Base-by-base conservation (phyloP, 2,888 invertebrate genomes). In the Clepsis dumicolana region DNA sequence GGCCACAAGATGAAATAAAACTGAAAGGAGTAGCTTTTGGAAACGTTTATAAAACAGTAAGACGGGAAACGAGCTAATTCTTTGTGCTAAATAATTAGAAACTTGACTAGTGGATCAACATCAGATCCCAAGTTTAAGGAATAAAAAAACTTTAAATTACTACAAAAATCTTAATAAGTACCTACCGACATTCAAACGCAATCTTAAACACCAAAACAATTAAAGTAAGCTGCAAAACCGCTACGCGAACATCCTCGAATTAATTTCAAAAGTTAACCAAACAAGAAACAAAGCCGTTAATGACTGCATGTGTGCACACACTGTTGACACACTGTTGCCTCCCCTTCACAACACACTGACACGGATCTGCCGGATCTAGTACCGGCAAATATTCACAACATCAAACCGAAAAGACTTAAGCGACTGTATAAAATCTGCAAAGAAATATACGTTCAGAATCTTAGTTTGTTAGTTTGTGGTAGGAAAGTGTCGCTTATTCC, bases 301-400 rank as follows among this genome's bases (percentile, higher is more conserved):
- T 44, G 66, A 54, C 32, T 41, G 35, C 18, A 54, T 61, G 48
- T 56, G 54, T 66, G 54, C 16, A 61, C 53, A 61, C 8, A 48
- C 54, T 66, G 61, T 66, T 66, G 44, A 61, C 66, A 66, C 66
- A n/a, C n/a, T n/a, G n/a, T n/a, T n/a, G n/a, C n/a, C n/a, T n/a
- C n/a, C n/a, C n/a, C n/a, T n/a, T n/a, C n/a, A n/a, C n/a, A n/a
- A n/a, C n/a, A 66, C 54, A 66, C 65, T 53, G 44, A 64, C 54
- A 29, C 44, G 27, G 21, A 41, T 61, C 32, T 66, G 44, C 44
- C 54, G 61, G 54, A 66, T 61, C 66, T 66, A 48, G 61, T 54
- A 56, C 61, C 61, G 53, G 61, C 61, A 66, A 61, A 66, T 66
- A 66, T 66, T 25, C n/a, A 12, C 0, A 1, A 4, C n/a, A 8